Evolutionary conservation across 1,140 invertebrate genomes (phyloP), one percentile per base, ranked within the genome.

Genomic region (Camponotus vicinus): DNA sequence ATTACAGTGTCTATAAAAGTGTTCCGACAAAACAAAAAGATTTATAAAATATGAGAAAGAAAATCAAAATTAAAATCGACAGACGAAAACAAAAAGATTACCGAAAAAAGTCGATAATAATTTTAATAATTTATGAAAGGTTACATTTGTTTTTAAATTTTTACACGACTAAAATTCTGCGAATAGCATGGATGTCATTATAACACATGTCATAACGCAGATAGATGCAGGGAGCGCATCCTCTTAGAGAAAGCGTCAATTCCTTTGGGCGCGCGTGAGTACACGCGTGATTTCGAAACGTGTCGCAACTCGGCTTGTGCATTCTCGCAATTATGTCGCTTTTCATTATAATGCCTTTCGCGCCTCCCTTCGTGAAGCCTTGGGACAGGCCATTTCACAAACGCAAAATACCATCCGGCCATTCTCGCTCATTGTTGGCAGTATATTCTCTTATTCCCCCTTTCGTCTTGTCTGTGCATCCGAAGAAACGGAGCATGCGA

Each of bases 231-330:
- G 13, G 66, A 82, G n/a, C 49, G 37, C 42, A 55, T 77, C 57
- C 40, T 69, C 63, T 84, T 45, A 57, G 82, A 87, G 64, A 87
- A 85, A 87, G 86, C 45, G 49, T 13, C 67, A 64, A 85, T 77
- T 85, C 79, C 40, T 78, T 71, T 52, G 42, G 79, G 27, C 40
- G 32, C 32, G 59, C 40, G 85, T 45, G 73, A 18, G 55, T 64
- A 77, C 40, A 64, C 61, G 61, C 8, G 42, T 21, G 67, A 63
- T 89, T 89, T 79, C 82, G 80, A 89, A 88, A 88, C 55, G 2
- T 63, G 42, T 32, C 63, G 86, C 75, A 71, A 85, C 61, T 27
- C 11, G 77, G 37, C 69, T 61, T 37, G 34, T 70, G n/a, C 40
- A 77, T 85, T 70, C 37, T 34, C 42, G 80, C 55, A 70, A 89